Conservation (phyloP, 1,140 invertebrate species). For the Dolichoris vasculosae region DNA sequence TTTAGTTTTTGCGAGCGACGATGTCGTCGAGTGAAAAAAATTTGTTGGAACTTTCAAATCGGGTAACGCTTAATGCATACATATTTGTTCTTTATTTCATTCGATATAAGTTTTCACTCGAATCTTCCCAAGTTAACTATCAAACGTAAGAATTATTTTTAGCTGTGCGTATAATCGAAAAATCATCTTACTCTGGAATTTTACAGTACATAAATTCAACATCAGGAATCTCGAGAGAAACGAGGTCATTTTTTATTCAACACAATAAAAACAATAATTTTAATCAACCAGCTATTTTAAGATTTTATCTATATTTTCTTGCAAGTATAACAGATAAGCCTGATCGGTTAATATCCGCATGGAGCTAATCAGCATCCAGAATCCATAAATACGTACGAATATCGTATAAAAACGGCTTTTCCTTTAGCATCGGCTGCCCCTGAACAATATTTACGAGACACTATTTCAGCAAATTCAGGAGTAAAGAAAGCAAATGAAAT, state of each 20-base stretch:
- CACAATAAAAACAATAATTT: background rate
- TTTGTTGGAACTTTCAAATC: background rate
- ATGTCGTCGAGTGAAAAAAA: background rate
- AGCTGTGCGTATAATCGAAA: background rate
- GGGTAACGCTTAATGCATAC: background rate
- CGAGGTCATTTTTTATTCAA: background rate
- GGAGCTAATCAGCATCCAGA: background rate
- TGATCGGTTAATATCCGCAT: background rate
- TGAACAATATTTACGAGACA: conserved; percentile 17
- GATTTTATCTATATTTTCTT: background rate
- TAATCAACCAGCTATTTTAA: background rate
- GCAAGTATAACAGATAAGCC: background rate
- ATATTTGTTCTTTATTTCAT: background rate
- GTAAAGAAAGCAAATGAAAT: background rate
- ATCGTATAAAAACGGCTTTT: background rate
- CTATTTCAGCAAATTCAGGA: background rate
- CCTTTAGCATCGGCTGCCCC: background rate
- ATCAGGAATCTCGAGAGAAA: background rate
- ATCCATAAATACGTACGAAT: background rate
- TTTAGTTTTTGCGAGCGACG: background rate
- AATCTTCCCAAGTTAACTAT: background rate
- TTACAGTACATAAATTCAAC: background rate
- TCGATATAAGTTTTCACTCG: background rate
- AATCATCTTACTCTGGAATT: background rate
- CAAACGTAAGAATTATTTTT: background rate